A percentile compares a stretch with the other conserved stretches of the same genome.
phyloP scores from a whole-genome alignment of 2,113 vertebrate species.

The Phoxinus phoxinus region DNA sequence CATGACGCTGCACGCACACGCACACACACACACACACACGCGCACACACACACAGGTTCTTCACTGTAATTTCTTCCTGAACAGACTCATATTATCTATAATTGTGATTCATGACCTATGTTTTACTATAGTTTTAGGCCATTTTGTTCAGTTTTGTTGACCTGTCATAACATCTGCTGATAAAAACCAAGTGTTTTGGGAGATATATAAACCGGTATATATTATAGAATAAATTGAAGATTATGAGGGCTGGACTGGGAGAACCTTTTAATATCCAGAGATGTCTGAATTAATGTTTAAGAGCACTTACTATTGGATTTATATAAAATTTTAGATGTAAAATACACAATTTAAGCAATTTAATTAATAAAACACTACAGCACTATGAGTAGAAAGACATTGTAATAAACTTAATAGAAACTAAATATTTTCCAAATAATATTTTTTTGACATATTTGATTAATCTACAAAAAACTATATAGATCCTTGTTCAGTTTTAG shows the following conservation, averaged over 20 bases:
- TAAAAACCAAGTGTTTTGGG: constrained; percentile 7
- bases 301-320: constrained; percentile 76
- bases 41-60: constrained; percentile 2
- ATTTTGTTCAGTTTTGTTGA: neutral
- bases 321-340: constrained; percentile 64
- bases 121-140: neutral
- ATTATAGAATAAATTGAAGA: neutral
- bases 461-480: neutral
- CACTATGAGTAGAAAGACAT: neutral
- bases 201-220: neutral
- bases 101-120: neutral
- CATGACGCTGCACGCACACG: neutral
- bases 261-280: constrained; percentile 49
- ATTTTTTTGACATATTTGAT: too few relatives aligned
- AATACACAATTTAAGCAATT: constrained; percentile 76
- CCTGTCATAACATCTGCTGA: neutral
- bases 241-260: neutral
- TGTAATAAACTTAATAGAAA: neutral
- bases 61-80: neutral
- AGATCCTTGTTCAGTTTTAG: neutral
- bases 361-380: neutral
- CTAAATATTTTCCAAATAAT: neutral
- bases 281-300: constrained; percentile 68
- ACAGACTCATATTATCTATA: constrained; percentile 6
- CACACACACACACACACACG: constrained; percentile 2